A percentile compares a stretch with the other conserved stretches of the same genome.
Conservation (phyloP, 2,113 vertebrate species). For the Sciurus niger region DNA sequence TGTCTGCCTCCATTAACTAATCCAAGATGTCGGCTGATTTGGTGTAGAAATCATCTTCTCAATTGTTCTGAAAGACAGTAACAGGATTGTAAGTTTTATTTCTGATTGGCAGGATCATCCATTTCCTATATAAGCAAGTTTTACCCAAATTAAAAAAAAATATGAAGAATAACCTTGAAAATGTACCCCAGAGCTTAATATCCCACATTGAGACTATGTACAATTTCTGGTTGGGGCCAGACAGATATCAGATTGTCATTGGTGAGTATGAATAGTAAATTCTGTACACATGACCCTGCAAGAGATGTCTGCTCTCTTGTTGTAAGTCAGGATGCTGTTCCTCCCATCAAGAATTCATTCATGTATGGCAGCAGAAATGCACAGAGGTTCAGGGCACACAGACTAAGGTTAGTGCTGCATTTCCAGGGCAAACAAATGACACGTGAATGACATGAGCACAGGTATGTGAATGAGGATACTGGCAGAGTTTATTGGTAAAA, state of each 20-base stretch:
- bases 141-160: background rate
- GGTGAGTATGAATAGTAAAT: slow-evolving; percentile 3
- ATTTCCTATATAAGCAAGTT: background rate
- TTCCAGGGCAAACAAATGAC: background rate
- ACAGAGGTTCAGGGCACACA: background rate
- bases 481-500: background rate
- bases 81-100: background rate
- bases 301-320: background rate
- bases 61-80: background rate
- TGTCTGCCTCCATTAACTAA: background rate
- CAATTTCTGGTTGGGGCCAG: background rate
- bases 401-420: background rate
- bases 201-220: background rate
- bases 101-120: background rate
- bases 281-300: background rate
- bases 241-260: background rate
- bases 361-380: background rate
- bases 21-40: background rate
- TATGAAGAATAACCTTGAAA: background rate
- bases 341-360: background rate
- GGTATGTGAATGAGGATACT: background rate
- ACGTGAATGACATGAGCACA: background rate
- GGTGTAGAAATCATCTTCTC: background rate
- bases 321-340: background rate
- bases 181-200: background rate